Conservation (phyloP, 2,797 vertebrate species). For the Pseudopleuronectes americanus region DNA sequence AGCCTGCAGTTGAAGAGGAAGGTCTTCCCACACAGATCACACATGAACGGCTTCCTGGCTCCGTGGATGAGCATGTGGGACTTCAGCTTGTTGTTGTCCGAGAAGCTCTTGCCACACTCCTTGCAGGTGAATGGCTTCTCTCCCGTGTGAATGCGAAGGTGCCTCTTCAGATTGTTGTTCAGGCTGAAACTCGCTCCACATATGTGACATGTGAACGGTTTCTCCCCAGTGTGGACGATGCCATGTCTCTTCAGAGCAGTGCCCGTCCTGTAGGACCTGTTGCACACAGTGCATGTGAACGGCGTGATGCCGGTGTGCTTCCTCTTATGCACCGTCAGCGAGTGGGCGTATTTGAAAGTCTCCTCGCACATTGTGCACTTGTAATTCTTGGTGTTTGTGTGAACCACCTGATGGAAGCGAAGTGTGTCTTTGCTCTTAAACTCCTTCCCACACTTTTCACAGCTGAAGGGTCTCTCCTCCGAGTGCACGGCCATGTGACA, state of each 20-base stretch:
- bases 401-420: conserved; percentile 81
- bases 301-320: conserved; percentile 75
- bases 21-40: conserved; percentile 79
- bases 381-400: conserved; percentile 75
- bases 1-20: conserved; percentile 82
- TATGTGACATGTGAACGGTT: conserved; percentile 77
- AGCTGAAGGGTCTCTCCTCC: conserved; percentile 77
- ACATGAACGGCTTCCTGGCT: conserved; percentile 78
- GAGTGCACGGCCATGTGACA: conserved; percentile 80
- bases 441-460: conserved; percentile 79
- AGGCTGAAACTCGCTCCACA: conserved; percentile 78
- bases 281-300: conserved; percentile 68
- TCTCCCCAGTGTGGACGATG: conserved; percentile 76
- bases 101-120: conserved; percentile 84
- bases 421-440: conserved; percentile 83
- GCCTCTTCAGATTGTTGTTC: conserved; percentile 78
- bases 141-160: conserved; percentile 78
- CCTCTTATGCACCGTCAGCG: conserved; percentile 76
- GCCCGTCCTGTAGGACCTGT: conserved; percentile 68
- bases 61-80: conserved; percentile 82
- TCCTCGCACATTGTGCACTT: conserved; percentile 74
- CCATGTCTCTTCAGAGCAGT: conserved; percentile 75
- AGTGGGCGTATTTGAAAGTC: conserved; percentile 75
- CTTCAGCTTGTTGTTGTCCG: conserved; percentile 80
- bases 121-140: conserved; percentile 84